These are phyloP conservation scores for Glaucomys volans DNA, from an alignment of 2,113 vertebrate genomes.

Conservation along the genomic window DNA sequence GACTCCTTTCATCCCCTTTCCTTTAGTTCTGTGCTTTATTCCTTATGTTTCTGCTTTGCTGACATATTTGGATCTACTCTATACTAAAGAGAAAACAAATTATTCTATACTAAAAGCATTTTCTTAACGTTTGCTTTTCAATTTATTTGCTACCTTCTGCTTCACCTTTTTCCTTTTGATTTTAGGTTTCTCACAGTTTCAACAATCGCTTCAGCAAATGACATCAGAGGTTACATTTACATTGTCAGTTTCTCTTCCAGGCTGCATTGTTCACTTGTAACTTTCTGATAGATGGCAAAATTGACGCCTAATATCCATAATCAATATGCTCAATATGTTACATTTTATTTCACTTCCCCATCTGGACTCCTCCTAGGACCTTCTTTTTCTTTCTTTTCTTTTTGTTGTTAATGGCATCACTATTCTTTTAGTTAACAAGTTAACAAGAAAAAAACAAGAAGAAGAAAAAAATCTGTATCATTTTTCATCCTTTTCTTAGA, in stretches of 20 bases:
- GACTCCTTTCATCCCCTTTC: not conserved
- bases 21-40: not conserved
- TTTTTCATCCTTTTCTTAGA: not conserved
- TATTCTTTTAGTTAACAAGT: not conserved
- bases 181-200: not conserved
- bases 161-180: not conserved
- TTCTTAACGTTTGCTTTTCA: not conserved
- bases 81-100: not conserved
- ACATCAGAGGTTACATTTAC: not conserved
- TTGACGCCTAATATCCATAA: not conserved
- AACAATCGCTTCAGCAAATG: not conserved
- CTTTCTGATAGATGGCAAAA: not conserved
- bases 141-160: not conserved
- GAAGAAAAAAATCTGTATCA: not conserved
- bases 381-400: not conserved
- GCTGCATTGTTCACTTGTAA: not conserved
- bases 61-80: not conserved
- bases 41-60: not conserved
- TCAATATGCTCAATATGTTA: not conserved
- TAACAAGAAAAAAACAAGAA: not conserved
- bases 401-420: not conserved
- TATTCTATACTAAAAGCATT: not conserved
- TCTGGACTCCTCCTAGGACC: not conserved
- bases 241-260: not conserved
- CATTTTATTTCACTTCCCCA: not conserved